Evolutionary conservation across 53 echinoderm and acorn worm genomes (phyloP).

Genomic region (Echinometra lucunter): DNA sequence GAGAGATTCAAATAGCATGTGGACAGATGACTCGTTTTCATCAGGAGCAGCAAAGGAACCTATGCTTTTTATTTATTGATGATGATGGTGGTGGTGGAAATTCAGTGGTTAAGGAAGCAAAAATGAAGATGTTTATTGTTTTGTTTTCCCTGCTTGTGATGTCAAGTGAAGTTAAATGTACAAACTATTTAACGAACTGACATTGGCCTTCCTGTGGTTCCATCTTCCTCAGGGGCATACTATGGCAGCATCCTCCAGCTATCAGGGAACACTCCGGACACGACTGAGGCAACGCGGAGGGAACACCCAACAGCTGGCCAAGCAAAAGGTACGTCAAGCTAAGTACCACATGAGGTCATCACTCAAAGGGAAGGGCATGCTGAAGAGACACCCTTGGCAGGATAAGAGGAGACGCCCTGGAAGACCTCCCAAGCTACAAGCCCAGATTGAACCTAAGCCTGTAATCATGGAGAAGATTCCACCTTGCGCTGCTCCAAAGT

Average conservation of each 20-base stretch:
- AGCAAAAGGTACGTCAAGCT: constrained; percentile 88
- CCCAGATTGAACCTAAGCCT: constrained; percentile 65
- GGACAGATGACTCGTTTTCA: neutral
- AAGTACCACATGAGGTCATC: constrained; percentile 75
- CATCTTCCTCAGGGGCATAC: constrained; percentile 56
- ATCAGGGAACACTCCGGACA: constrained; percentile 46
- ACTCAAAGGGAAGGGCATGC: neutral
- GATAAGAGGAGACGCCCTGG: neutral
- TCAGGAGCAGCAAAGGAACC: neutral
- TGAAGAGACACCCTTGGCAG: constrained; percentile 3
- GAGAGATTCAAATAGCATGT: neutral
- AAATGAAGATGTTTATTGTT: constrained; percentile 27
- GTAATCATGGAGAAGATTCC: constrained; percentile 77
- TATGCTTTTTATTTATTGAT: neutral
- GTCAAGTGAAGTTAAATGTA: constrained; percentile 49
- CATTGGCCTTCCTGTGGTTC: constrained; percentile 70
- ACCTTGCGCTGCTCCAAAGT: constrained; percentile 76
- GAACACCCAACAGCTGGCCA: constrained; percentile 78
- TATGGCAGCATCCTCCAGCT: constrained; percentile 12
- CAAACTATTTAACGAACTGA: constrained; percentile 46
- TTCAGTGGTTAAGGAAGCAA: constrained; percentile 1
- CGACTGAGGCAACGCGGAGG: constrained; percentile 40
- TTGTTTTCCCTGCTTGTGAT: constrained; percentile 45
- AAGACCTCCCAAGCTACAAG: constrained; percentile 56
- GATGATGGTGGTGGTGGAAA: neutral